Evolutionary conservation across 2,888 invertebrate species (phyloP).

Genomic region (Hemicrepidius hirtus): DNA sequence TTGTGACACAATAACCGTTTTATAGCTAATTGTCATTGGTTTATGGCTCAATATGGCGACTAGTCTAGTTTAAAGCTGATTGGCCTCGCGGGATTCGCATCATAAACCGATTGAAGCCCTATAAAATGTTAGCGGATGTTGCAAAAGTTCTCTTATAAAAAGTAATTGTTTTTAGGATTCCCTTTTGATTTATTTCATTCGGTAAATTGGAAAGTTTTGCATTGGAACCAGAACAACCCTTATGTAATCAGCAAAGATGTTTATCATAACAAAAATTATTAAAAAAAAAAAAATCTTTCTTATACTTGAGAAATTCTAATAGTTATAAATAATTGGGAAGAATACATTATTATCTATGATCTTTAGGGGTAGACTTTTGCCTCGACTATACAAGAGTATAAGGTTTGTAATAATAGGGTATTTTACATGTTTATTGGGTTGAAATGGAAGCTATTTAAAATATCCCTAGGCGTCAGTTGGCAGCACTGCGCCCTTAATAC

Average conservation of each 20-base stretch:
- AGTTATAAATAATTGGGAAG: neutral
- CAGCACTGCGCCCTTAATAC: constrained; percentile 57
- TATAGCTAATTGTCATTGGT: constrained; percentile 73
- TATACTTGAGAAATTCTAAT: no score
- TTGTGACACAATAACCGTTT: constrained; percentile 70
- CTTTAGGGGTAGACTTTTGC: constrained; percentile 5
- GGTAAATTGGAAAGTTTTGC: neutral
- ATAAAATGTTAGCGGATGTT: constrained; percentile 67
- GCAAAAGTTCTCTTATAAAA: constrained; percentile 66
- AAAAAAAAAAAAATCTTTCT: no score
- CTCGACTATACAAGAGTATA: constrained; percentile 34
- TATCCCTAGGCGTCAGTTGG: constrained; percentile 67
- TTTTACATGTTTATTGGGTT: constrained; percentile 74
- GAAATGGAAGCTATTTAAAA: constrained; percentile 73
- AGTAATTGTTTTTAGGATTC: constrained; percentile 65
- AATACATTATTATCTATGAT: neutral
- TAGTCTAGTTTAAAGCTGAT: constrained; percentile 71
- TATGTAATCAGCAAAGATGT: no score
- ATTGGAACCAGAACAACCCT: neutral
- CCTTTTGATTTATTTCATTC: constrained; percentile 28
- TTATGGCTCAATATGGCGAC: constrained; percentile 72
- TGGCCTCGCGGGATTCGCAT: constrained; percentile 68
- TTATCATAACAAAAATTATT: no score
- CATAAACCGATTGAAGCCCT: constrained; percentile 67
- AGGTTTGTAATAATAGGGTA: constrained; percentile 69